Evolutionary conservation across 2,113 vertebrate genomes (phyloP).

Genomic region (Mormyrus iriodes): DNA sequence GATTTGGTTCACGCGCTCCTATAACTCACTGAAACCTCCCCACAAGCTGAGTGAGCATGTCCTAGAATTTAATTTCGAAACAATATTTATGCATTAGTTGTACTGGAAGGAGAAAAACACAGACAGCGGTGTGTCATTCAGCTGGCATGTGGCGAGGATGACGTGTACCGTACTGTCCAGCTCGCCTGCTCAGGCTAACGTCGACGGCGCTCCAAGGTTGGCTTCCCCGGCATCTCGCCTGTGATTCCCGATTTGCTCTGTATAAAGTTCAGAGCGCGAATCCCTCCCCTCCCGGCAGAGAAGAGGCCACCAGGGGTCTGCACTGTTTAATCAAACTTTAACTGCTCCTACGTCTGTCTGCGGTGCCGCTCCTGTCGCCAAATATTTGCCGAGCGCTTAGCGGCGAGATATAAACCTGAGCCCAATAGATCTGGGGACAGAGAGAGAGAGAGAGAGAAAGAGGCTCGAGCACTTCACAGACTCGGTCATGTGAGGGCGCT

Average conservation of each 20-base stretch:
- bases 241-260: neutral
- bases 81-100: neutral
- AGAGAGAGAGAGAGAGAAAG: neutral
- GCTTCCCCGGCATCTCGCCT: neutral
- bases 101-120: neutral
- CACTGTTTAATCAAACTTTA: conserved; percentile 4
- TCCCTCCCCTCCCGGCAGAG: neutral
- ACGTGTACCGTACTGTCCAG: neutral
- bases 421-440: neutral
- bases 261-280: neutral
- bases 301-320: neutral
- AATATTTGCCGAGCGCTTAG: conserved; percentile 5
- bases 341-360: neutral
- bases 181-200: neutral
- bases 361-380: neutral
- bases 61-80: neutral
- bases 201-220: neutral
- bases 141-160: neutral
- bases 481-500: neutral
- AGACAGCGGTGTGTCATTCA: neutral
- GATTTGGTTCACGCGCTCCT: neutral
- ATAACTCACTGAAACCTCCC: neutral
- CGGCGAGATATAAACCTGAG: neutral
- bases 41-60: neutral
- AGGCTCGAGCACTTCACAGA: neutral